Base-by-base conservation (phyloP, 2,113 vertebrate species). In the Eurystomus gularis region DNA sequence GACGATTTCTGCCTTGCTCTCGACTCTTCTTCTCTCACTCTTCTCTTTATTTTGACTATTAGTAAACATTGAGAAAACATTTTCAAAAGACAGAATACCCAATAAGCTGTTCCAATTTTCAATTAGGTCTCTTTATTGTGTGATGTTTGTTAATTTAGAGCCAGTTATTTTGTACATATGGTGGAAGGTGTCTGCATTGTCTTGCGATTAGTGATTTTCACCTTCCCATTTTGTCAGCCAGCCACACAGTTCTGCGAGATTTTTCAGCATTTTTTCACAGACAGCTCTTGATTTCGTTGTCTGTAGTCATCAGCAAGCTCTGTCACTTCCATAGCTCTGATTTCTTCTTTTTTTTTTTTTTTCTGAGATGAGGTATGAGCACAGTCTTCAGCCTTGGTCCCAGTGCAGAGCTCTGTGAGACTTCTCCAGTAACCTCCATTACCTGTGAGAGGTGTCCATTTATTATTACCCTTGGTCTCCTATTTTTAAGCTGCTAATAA, bases 401-500 rank as follows among this genome's bases (percentile, higher is more conserved):
- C 39, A 29, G 40, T 4, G 2, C 21, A 21, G 33, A 61, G 66
- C 64, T 86, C 58, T 54, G 28, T n/a, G 57, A 68, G 65, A 31
- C 69, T 91, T 84, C 69, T 23, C 48, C 52, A 40, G 46, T 89
- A 82, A 64, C 72, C 57, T 71, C 55, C 29, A 24, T 44, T 79
- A 49, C 48, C 64, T 60, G 18, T 60, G 42, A 84, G 57, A 78
- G 58, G 44, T 40, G 77, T 52, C 93, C 83, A 39, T 82, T 87
- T 95, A 60, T 76, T 94, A 64, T 26, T 68, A 69, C 49, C 35
- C n/a, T 64, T 5, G 11, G 48, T 64, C 86, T 95, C 86, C 52
- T 91, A 61, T 84, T 94, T 93, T 87, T 91, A 95, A 94, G 70
- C 89, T 55, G 52, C 77, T 91, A 40, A 60, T 93, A 91, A 92